These are phyloP conservation scores for Dendrolimus pini DNA, from an alignment of 2,888 invertebrate species.

Conservation along the genomic window DNA sequence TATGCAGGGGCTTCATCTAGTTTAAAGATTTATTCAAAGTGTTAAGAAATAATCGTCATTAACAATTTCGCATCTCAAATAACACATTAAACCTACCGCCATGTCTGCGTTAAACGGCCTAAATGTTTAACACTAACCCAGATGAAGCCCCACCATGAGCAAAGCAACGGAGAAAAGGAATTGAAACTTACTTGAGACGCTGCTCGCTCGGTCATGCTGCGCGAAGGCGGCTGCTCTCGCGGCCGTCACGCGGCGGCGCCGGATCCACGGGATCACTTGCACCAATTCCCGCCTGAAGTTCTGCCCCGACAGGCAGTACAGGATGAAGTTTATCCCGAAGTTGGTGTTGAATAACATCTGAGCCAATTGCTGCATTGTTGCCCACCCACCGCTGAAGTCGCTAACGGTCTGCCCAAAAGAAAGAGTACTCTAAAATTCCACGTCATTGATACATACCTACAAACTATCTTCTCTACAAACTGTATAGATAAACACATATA, in stretches of 20 bases:
- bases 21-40: too few species aligned
- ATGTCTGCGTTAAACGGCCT: too few species aligned
- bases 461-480: too few species aligned
- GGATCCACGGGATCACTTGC: slow-evolving; percentile 33
- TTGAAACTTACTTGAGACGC: slow-evolving; percentile 37
- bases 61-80: too few species aligned
- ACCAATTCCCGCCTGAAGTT: slow-evolving; percentile 82
- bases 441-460: too few species aligned
- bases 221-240: slow-evolving; percentile 14
- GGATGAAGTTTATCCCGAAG: slow-evolving; percentile 88
- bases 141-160: too few species aligned
- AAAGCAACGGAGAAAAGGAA: too few species aligned
- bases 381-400: slow-evolving; percentile 56
- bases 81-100: too few species aligned
- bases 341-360: slow-evolving; percentile 86
- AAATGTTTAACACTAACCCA: too few species aligned
- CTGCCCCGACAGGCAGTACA: slow-evolving; percentile 89
- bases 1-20: too few species aligned
- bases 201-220: slow-evolving; percentile 27
- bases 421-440: slow-evolving; percentile 1
- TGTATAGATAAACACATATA: too few species aligned
- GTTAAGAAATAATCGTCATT: too few species aligned
- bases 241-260: slow-evolving; percentile 14
- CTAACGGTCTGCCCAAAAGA: slow-evolving; percentile 25
- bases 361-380: slow-evolving; percentile 79